Evolutionary conservation across 2,888 invertebrate species (phyloP).

Genomic region (Andrena minutula): DNA sequence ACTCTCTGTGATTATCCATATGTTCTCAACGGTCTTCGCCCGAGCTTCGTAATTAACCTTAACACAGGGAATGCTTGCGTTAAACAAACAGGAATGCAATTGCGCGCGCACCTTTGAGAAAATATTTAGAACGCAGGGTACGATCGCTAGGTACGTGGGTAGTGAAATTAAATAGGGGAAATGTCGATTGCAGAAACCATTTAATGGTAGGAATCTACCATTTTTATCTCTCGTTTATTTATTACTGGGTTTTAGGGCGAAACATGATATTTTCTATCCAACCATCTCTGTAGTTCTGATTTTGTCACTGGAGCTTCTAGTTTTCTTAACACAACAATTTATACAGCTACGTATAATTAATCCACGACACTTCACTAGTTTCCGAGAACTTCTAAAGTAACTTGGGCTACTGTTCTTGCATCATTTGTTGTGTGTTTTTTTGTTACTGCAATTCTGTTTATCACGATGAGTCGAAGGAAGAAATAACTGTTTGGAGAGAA

Average conservation of each 20-base stretch:
- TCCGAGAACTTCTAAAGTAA: too few relatives aligned
- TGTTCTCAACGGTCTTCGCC: conserved; percentile 92
- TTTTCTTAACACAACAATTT: background rate
- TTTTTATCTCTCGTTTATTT: too few relatives aligned
- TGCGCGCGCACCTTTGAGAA: background rate
- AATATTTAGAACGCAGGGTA: too few relatives aligned
- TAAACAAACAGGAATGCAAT: background rate
- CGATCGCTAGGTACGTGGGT: too few relatives aligned
- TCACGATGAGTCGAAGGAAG: background rate
- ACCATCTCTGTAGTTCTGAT: too few relatives aligned
- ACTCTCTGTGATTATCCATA: conserved; percentile 96
- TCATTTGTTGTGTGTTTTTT: background rate
- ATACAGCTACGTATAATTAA: background rate
- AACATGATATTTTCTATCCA: too few relatives aligned
- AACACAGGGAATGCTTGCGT: background rate
- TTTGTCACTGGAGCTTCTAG: too few relatives aligned
- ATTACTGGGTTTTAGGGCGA: too few relatives aligned
- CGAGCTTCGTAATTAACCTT: conserved; percentile 87
- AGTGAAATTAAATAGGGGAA: too few relatives aligned
- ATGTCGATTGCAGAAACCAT: too few relatives aligned
- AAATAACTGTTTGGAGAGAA: background rate
- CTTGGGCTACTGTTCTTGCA: background rate
- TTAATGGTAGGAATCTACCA: too few relatives aligned
- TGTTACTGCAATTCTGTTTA: background rate
- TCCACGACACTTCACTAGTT: too few relatives aligned